Base-by-base conservation (phyloP, 2,113 vertebrate species). In the Cyprichromis sp. region DNA sequence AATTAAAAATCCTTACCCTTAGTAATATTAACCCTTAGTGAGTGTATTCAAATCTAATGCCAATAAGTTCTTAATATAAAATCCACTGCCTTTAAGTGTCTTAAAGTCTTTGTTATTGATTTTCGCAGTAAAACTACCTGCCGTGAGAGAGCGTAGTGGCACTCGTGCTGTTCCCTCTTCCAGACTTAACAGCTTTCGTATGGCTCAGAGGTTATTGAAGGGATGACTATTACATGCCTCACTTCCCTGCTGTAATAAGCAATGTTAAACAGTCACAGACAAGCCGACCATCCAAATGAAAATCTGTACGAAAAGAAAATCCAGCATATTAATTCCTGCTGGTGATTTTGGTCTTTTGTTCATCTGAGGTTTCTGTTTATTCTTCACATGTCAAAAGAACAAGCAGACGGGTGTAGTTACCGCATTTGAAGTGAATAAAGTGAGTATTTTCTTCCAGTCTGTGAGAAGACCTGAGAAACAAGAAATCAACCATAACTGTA, bases 161-260 rank as follows among this genome's bases (percentile, higher is more conserved):
- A 26, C 81, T 89, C 29, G 52, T 90, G 86, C 45, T 85, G 80
- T 82, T 57, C 87, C 86, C 86, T 90, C 87, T 86, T 93, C 85
- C 91, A 92, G 34, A 90, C 73, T 78, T 84, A 91, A 92, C 83
- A 59, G 89, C 81, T 83, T 90, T 92, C 66, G 73, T 89, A 92
- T 92, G 91, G 89, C 92, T 95, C 88, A 88, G 93, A 90, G 87
- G 87, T 94, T 94, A 94, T 38, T 84, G 84, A 82, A 89, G 54
- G 86, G 90, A 93, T 87, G 31, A 88, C 91, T 29, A 26, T 94
- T 86, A 40, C 79, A 88, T 79, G 93, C 92, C 78, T 94, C 92
- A 91, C 5, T 94, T 93, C 87, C 85, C 24, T 88, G 55, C 90
- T 93, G 89, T 95, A 94, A 94, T 86, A 93, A 92, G 88, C 88